These are phyloP conservation scores for Pavo muticus DNA, from an alignment of 2,113 vertebrate genomes.

Conservation along the genomic window DNA sequence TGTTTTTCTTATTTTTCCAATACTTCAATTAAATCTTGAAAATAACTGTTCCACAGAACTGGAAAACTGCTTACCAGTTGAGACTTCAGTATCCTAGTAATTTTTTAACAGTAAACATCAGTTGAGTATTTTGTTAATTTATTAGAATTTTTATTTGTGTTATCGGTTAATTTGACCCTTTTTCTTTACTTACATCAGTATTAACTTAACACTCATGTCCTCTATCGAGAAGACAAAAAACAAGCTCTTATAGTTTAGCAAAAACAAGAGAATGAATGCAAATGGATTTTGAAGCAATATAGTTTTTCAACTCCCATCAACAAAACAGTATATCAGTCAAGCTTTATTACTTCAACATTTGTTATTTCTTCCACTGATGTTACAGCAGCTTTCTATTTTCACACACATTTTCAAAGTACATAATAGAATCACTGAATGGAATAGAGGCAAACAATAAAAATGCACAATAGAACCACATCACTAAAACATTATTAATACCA, in stretches of 20 bases:
- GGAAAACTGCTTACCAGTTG: background rate
- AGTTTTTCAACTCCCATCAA: background rate
- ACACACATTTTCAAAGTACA: background rate
- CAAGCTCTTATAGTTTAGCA: background rate
- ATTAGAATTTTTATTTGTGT: background rate
- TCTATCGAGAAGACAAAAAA: background rate
- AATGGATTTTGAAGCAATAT: background rate
- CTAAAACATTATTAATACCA: background rate
- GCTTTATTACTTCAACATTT: too few species aligned
- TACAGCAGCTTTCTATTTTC: background rate
- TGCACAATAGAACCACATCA: background rate
- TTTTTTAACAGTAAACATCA: background rate
- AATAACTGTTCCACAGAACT: background rate
- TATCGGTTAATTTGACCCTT: background rate
- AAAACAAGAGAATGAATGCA: background rate
- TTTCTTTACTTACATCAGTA: background rate
- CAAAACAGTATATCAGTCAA: background rate
- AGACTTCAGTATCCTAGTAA: background rate
- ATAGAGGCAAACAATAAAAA: background rate
- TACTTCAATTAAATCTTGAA: background rate
- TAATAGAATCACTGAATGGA: background rate
- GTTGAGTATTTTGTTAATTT: background rate
- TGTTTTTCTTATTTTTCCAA: background rate
- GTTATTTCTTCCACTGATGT: background rate
- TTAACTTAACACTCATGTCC: background rate